phyloP scores from a whole-genome alignment of 37 sponge, comb jelly and placozoan species.

The Chondrilla cf. caribensis region DNA sequence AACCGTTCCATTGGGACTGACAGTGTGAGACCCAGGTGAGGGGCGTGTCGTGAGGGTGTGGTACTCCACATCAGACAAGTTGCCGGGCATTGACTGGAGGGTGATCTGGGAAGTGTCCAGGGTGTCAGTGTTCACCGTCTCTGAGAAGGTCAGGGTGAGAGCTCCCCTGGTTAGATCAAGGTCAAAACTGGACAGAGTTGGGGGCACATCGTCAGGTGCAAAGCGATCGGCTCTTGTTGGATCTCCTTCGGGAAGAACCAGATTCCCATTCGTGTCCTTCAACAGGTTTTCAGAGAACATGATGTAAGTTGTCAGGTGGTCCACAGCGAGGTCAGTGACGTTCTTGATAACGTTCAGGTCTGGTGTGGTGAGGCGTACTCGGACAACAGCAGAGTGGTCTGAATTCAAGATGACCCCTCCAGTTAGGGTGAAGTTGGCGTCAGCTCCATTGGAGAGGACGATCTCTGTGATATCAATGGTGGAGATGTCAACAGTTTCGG shows the following conservation, averaged over 20 bases:
- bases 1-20: constrained; percentile 50
- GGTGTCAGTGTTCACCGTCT: constrained; percentile 70
- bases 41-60: constrained; percentile 21
- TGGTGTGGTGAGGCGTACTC: constrained; percentile 37
- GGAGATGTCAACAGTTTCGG: constrained; percentile 68
- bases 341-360: constrained; percentile 84
- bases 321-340: constrained; percentile 45
- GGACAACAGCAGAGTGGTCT: constrained; percentile 40
- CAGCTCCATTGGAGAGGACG: constrained; percentile 37
- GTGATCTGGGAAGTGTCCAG: constrained; percentile 53
- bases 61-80: constrained; percentile 31
- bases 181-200: constrained; percentile 56
- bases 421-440: constrained; percentile 50
- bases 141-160: constrained; percentile 67
- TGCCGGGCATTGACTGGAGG: constrained; percentile 40
- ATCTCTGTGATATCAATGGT: constrained; percentile 67
- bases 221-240: constrained; percentile 38
- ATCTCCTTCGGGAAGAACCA: constrained; percentile 23
- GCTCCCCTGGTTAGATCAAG: constrained; percentile 62
- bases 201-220: constrained; percentile 37
- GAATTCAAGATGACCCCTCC: constrained; percentile 48
- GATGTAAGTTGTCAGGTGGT: constrained; percentile 42
- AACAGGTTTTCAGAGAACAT: constrained; percentile 38
- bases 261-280: constrained; percentile 61
- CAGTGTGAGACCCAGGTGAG: constrained; percentile 27